A percentile compares a stretch with the other conserved stretches of the same genome.
phyloP scores from a whole-genome alignment of 2,888 invertebrate genomes.

The Notocelia uddmanniana region DNA sequence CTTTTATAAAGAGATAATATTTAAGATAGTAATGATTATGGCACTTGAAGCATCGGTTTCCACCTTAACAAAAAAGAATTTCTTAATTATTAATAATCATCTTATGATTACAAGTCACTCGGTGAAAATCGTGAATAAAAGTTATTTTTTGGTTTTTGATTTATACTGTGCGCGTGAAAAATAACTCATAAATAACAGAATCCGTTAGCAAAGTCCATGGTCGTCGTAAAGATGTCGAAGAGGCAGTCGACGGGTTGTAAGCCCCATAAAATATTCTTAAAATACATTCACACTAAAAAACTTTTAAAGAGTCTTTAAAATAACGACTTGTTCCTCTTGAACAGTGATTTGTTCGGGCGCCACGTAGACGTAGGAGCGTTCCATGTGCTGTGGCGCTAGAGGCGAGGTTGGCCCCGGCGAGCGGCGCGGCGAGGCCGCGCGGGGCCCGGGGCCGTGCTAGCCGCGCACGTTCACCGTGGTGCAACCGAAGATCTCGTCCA shows the following conservation, averaged over 20 bases:
- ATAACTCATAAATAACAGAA: slow-evolving; percentile 56
- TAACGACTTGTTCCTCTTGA: slow-evolving; percentile 77
- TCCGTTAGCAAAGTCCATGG: slow-evolving; percentile 74
- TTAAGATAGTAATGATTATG: slow-evolving; percentile 65
- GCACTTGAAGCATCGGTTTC: slow-evolving; percentile 79
- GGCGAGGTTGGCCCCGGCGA: slow-evolving; percentile 74
- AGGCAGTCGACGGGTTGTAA: slow-evolving; percentile 32
- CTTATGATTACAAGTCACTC: slow-evolving; percentile 59
- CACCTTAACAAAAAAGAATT: slow-evolving; percentile 59
- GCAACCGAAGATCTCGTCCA: slow-evolving; percentile 88
- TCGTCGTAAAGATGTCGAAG: slow-evolving; percentile 56
- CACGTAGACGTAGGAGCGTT: slow-evolving; percentile 70
- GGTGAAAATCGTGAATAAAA: slow-evolving; percentile 62
- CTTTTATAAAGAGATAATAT: slow-evolving; percentile 46
- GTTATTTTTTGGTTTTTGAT: slow-evolving; percentile 64
- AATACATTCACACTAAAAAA: slow-evolving; percentile 35
- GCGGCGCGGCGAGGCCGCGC: slow-evolving; percentile 69
- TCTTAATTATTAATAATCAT: slow-evolving; percentile 49
- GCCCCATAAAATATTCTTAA: slow-evolving; percentile 33
- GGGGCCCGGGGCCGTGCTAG: slow-evolving; percentile 81
- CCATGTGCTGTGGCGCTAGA: slow-evolving; percentile 63
- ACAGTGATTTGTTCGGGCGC: slow-evolving; percentile 74
- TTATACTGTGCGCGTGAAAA: slow-evolving; percentile 70
- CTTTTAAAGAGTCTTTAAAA: slow-evolving; percentile 70
- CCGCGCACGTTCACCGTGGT: slow-evolving; percentile 83